Percentiles rank a stretch among this genome's conserved stretches.
phyloP scores from a whole-genome alignment of 1,140 invertebrate species.

The Papilio dardanus region DNA sequence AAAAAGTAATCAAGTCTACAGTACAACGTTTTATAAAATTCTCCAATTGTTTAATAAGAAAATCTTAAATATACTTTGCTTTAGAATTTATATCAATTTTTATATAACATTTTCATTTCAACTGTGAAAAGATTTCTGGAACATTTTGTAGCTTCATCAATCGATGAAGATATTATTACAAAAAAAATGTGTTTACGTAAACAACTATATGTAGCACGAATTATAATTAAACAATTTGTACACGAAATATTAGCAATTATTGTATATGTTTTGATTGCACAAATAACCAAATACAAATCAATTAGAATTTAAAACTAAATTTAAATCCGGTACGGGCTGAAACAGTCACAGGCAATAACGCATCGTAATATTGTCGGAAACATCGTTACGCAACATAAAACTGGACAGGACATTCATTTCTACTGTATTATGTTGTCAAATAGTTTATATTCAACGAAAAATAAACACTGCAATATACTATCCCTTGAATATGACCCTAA shows the following conservation, averaged over 20 bases:
- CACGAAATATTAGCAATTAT: neutral
- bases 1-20: slow-evolving; percentile 75
- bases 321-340: neutral
- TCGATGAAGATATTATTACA: no score
- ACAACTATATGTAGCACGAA: neutral
- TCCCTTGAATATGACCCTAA: neutral
- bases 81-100: neutral
- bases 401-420: slow-evolving; percentile 2
- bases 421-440: slow-evolving; percentile 11
- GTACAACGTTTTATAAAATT: slow-evolving; percentile 73
- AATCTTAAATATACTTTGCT: neutral
- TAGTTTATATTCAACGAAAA: slow-evolving; percentile 21
- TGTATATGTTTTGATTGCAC: neutral
- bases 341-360: slow-evolving; percentile 15
- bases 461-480: neutral
- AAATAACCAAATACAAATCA: slow-evolving; percentile 6
- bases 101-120: neutral
- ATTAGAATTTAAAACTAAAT: slow-evolving; percentile 21
- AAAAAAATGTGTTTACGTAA: neutral
- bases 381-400: slow-evolving; percentile 25
- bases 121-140: neutral
- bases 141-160: no score
- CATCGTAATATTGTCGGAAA: slow-evolving; percentile 21
- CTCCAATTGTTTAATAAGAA: slow-evolving; percentile 67
- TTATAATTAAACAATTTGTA: neutral